A percentile compares a stretch with the other conserved stretches of the same genome.
These are phyloP conservation scores for Osmerus eperlanus DNA, from an alignment of 2,113 vertebrate genomes.

Conservation along the genomic window DNA sequence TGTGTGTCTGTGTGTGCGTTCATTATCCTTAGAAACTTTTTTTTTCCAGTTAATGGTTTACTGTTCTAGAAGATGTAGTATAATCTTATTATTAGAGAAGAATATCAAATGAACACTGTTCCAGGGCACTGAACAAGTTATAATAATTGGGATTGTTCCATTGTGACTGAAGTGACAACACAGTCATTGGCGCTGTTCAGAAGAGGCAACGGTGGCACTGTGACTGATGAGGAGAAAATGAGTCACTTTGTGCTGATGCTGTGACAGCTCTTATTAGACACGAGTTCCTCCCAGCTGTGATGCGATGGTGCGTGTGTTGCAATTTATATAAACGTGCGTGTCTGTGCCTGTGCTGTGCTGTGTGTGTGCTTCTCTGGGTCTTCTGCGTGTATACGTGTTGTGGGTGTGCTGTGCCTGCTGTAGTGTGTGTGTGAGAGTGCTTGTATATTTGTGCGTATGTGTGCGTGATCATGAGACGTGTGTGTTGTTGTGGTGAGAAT, in stretches of 20 bases:
- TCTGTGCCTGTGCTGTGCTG: slow-evolving; percentile 16
- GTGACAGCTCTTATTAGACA: slow-evolving; percentile 49
- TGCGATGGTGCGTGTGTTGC: slow-evolving; percentile 41
- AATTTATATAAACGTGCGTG: background rate
- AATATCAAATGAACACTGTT: too few species aligned
- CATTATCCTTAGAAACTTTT: background rate
- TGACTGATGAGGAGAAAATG: slow-evolving; percentile 31
- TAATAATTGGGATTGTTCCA: background rate
- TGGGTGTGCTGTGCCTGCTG: background rate
- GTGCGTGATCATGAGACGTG: background rate
- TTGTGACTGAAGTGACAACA: background rate
- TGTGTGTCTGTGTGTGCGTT: slow-evolving; percentile 21
- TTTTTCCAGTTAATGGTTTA: background rate
- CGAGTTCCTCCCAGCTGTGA: slow-evolving; percentile 38
- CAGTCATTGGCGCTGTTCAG: slow-evolving; percentile 6
- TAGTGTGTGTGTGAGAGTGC: background rate
- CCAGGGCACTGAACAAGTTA: too few species aligned
- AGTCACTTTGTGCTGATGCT: slow-evolving; percentile 53
- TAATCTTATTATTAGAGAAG: too few species aligned
- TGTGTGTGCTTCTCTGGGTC: slow-evolving; percentile 10
- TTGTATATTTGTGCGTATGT: background rate
- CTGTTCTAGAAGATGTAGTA: background rate
- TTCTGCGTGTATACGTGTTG: background rate
- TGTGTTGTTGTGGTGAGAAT: slow-evolving; percentile 24
- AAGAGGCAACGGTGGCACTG: slow-evolving; percentile 29